Conservation (phyloP, 2,113 vertebrate genomes). For the Salminus brasiliensis region DNA sequence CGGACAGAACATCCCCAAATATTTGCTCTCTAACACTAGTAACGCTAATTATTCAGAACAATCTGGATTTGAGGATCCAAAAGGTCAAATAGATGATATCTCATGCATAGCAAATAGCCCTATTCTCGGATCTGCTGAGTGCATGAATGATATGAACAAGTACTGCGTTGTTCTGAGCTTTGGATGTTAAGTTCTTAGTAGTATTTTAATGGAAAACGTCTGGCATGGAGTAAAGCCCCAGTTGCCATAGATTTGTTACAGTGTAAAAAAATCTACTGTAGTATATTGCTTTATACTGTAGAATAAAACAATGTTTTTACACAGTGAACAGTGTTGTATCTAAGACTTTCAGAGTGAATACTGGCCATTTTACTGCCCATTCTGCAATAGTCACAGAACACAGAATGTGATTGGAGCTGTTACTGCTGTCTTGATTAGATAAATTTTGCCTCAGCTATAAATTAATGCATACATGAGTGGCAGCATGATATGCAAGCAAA, state of each 20-base stretch:
- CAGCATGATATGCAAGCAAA: too few relatives aligned
- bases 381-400: too few relatives aligned
- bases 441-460: too few relatives aligned
- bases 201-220: background rate
- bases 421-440: too few relatives aligned
- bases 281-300: too few relatives aligned
- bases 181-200: background rate
- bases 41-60: background rate
- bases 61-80: background rate
- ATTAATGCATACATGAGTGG: too few relatives aligned
- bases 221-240: background rate
- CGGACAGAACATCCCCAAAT: constrained; percentile 28
- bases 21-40: constrained; percentile 5
- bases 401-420: too few relatives aligned
- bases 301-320: too few relatives aligned
- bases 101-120: background rate
- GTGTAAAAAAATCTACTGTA: background rate
- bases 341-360: too few relatives aligned
- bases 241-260: too few relatives aligned
- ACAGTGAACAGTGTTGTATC: too few relatives aligned
- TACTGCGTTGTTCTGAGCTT: background rate
- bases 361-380: too few relatives aligned
- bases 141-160: constrained; percentile 4
- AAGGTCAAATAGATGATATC: constrained; percentile 20
- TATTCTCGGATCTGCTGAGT: background rate